phyloP scores from a whole-genome alignment of 2,797 vertebrate genomes.

The Sparus aurata region DNA sequence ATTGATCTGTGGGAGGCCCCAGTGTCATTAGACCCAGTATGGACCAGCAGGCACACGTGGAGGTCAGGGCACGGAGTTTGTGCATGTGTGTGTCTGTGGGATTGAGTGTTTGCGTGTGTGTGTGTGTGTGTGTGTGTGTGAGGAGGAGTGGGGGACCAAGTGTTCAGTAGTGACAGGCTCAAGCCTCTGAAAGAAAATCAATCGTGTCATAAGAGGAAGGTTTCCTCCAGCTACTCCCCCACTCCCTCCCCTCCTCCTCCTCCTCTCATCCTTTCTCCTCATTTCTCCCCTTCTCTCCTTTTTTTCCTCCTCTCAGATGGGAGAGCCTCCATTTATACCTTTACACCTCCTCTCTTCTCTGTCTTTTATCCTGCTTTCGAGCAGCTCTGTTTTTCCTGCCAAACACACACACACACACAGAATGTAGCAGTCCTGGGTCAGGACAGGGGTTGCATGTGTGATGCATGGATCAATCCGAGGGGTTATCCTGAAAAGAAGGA shows the following conservation, averaged over 20 bases:
- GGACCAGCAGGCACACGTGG: slow-evolving; percentile 93
- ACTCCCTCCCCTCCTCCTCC: slow-evolving; percentile 68
- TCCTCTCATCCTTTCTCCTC: slow-evolving; percentile 44
- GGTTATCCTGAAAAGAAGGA: slow-evolving; percentile 72
- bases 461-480: slow-evolving; percentile 74
- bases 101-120: slow-evolving; percentile 30
- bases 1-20: slow-evolving; percentile 97
- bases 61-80: slow-evolving; percentile 91
- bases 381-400: slow-evolving; percentile 7
- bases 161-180: slow-evolving; percentile 95
- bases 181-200: slow-evolving; percentile 97
- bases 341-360: slow-evolving; percentile 81
- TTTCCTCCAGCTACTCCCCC: slow-evolving; percentile 89
- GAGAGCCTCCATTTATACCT: slow-evolving; percentile 77
- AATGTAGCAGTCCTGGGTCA: slow-evolving; percentile 49
- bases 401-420: slow-evolving; percentile 22
- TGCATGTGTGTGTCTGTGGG: slow-evolving; percentile 23
- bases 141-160: slow-evolving; percentile 77
- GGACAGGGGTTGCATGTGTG: slow-evolving; percentile 62
- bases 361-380: slow-evolving; percentile 11
- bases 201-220: slow-evolving; percentile 99
- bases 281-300: slow-evolving; percentile 36
- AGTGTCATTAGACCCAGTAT: slow-evolving; percentile 98
- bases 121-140: slow-evolving; percentile 35
- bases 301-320: slow-evolving; percentile 51